These are phyloP conservation scores for Coptotermes formosanus DNA, from an alignment of 1,140 invertebrate species.

Conservation along the genomic window DNA sequence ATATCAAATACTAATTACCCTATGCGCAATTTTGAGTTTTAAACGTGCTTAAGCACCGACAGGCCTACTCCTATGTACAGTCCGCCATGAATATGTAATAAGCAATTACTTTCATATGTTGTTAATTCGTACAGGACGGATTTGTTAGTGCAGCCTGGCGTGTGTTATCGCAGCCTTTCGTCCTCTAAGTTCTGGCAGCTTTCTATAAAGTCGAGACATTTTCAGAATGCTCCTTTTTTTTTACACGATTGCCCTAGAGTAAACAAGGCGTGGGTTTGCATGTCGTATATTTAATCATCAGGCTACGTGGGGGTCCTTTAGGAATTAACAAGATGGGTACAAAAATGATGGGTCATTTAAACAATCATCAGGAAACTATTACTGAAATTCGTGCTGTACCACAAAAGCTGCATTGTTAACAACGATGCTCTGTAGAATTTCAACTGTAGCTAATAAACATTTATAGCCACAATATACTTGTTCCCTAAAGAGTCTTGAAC, in stretches of 20 bases:
- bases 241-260: not conserved
- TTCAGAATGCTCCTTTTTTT: not conserved
- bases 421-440: not conserved
- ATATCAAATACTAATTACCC: too few relatives aligned
- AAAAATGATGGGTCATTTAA: not conserved
- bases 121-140: too few relatives aligned
- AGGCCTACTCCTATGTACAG: too few relatives aligned
- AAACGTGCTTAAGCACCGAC: too few relatives aligned
- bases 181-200: not conserved
- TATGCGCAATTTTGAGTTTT: too few relatives aligned
- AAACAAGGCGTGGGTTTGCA: not conserved
- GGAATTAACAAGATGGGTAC: not conserved
- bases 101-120: too few relatives aligned
- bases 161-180: not conserved
- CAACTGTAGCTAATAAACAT: slow-evolving; percentile 4
- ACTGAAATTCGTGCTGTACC: not conserved
- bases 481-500: not conserved
- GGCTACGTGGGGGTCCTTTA: not conserved
- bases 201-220: not conserved
- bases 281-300: not conserved
- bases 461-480: not conserved
- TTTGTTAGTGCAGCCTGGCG: too few relatives aligned
- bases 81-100: too few relatives aligned
- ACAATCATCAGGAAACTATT: not conserved
- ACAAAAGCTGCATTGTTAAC: not conserved